A percentile compares a stretch with the other conserved stretches of the same genome.
These are phyloP conservation scores for Cheilosia vernalis DNA, from an alignment of 2,888 invertebrate species.

Conservation along the genomic window DNA sequence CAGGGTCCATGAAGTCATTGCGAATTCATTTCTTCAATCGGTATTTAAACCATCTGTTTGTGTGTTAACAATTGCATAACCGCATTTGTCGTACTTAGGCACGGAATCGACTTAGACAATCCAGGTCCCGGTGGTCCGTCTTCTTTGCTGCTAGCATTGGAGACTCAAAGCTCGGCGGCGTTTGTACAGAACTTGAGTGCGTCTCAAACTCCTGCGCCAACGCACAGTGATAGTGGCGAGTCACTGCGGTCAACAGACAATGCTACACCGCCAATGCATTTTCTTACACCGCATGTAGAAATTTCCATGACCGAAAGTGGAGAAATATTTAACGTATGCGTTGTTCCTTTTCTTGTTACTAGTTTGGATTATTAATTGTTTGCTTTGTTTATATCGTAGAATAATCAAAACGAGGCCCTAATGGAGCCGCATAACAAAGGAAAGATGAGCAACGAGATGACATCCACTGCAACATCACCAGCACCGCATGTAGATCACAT, in stretches of 20 bases:
- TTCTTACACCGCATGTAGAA: conserved; percentile 95
- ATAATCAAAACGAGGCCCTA: conserved; percentile 52
- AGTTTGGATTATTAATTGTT: conserved; percentile 20
- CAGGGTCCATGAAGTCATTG: conserved; percentile 94
- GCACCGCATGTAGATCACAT: conserved; percentile 84
- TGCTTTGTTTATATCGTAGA: not conserved
- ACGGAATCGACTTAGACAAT: conserved; percentile 95
- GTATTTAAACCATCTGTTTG: conserved; percentile 81
- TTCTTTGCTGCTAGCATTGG: conserved; percentile 88
- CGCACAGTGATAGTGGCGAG: conserved; percentile 92
- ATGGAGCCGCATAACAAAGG: conserved; percentile 34
- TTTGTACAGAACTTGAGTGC: conserved; percentile 78
- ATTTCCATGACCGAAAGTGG: conserved; percentile 94
- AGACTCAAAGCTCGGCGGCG: conserved; percentile 85
- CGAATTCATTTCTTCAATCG: conserved; percentile 95
- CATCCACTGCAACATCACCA: conserved; percentile 83
- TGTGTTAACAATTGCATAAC: not conserved
- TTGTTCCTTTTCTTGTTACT: not conserved
- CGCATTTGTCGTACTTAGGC: conserved; percentile 84
- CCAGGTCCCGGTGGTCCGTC: conserved; percentile 93
- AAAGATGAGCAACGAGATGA: conserved; percentile 52
- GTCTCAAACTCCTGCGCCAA: conserved; percentile 86
- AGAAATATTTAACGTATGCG: conserved; percentile 84
- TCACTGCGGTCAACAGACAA: conserved; percentile 93
- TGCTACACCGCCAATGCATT: conserved; percentile 95